Conservation (phyloP, 2,888 invertebrate species). For the Drosophila phalerata region DNA sequence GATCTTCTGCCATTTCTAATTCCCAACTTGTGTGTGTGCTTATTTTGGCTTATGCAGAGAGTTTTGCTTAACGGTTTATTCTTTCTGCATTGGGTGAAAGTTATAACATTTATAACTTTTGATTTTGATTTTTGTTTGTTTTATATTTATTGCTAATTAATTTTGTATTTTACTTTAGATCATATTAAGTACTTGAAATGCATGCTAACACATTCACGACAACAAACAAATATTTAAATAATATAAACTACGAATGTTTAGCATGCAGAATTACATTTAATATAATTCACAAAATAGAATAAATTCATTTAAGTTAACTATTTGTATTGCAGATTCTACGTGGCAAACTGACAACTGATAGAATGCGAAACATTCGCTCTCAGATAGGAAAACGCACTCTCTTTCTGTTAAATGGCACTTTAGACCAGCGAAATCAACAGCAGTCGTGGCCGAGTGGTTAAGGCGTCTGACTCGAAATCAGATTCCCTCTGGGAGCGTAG, state of each 20-base stretch:
- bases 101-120: slow-evolving; percentile 2
- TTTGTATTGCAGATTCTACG: slow-evolving; percentile 27
- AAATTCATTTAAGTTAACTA: neutral
- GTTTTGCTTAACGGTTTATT: slow-evolving; percentile 54
- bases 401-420: slow-evolving; percentile 34
- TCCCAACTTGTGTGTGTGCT: neutral
- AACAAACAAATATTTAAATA: neutral
- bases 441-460: slow-evolving; percentile 86
- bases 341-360: slow-evolving; percentile 46
- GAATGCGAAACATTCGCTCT: neutral
- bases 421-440: slow-evolving; percentile 42
- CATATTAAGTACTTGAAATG: slow-evolving; percentile 3
- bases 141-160: too few relatives aligned
- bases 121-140: too few relatives aligned
- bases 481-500: slow-evolving; percentile 86
- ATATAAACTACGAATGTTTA: neutral
- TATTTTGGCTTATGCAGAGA: slow-evolving; percentile 17
- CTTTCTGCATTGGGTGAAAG: slow-evolving; percentile 49
- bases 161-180: too few relatives aligned
- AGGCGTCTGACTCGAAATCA: slow-evolving; percentile 86
- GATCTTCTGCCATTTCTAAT: slow-evolving; percentile 79
- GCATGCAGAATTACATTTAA: slow-evolving; percentile 1
- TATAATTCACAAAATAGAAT: neutral
- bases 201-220: slow-evolving; percentile 3
- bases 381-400: neutral